A percentile compares a stretch with the other conserved stretches of the same genome.
Evolutionary conservation across 2,113 vertebrate genomes (phyloP).

Genomic region (Antennarius striatus): DNA sequence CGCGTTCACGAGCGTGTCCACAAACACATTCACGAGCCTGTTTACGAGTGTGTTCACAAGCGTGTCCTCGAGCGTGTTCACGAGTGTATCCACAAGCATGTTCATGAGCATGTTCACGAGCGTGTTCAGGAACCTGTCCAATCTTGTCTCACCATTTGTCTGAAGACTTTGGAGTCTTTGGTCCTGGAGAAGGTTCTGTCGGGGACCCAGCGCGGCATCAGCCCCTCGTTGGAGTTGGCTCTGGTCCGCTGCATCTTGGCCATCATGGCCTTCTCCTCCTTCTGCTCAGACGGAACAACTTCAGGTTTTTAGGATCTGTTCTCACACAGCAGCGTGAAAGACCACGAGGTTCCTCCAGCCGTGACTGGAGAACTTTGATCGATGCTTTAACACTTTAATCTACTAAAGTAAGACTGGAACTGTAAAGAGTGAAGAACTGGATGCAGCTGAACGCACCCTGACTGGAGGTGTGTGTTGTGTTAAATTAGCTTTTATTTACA

Average conservation of each 20-base stretch:
- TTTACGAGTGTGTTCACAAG: neutral
- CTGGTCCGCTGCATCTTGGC: slow-evolving; percentile 91
- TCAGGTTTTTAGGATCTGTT: slow-evolving; percentile 47
- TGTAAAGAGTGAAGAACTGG: too few relatives aligned
- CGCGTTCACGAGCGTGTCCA: too few relatives aligned
- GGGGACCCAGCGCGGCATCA: slow-evolving; percentile 92
- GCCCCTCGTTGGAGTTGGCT: slow-evolving; percentile 89
- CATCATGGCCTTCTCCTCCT: slow-evolving; percentile 96
- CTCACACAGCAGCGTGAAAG: slow-evolving; percentile 2
- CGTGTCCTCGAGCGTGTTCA: neutral
- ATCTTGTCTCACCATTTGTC: slow-evolving; percentile 90
- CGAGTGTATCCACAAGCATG: neutral
- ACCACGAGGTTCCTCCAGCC: neutral
- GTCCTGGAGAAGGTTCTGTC: slow-evolving; percentile 92
- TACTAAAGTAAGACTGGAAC: too few relatives aligned
- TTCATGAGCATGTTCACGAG: too few relatives aligned
- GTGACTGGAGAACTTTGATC: neutral
- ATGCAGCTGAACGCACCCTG: too few relatives aligned
- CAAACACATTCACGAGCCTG: too few relatives aligned
- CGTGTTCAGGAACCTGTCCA: too few relatives aligned
- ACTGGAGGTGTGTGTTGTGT: too few relatives aligned
- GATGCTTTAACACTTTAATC: too few relatives aligned
- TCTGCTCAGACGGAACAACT: slow-evolving; percentile 78
- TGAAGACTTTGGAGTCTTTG: slow-evolving; percentile 97
- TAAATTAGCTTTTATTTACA: too few relatives aligned